These are phyloP conservation scores for Tachuris rubrigastra DNA, from an alignment of 2,113 vertebrate genomes.

Conservation along the genomic window DNA sequence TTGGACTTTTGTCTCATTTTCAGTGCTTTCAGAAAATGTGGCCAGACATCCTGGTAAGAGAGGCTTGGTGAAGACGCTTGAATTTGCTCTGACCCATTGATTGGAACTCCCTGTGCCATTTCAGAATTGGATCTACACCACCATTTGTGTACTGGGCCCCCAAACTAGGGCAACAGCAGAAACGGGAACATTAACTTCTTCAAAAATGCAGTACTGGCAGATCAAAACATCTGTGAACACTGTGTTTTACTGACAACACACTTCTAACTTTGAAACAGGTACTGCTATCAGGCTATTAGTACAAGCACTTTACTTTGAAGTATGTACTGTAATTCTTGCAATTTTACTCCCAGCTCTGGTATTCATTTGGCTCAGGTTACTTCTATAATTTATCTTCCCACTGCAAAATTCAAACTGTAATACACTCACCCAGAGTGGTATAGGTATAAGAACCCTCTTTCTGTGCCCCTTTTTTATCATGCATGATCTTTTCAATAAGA, in stretches of 20 bases:
- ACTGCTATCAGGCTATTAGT: constrained; percentile 33
- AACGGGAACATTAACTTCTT: background rate
- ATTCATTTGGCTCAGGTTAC: constrained; percentile 14
- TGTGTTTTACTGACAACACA: constrained; percentile 29
- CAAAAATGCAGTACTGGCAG: constrained; percentile 8
- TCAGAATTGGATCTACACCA: background rate
- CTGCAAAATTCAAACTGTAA: constrained; percentile 3
- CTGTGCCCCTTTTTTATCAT: background rate
- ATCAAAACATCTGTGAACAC: constrained; percentile 41
- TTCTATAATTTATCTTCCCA: constrained; percentile 25
- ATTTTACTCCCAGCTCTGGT: constrained; percentile 20
- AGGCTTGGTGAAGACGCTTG: background rate
- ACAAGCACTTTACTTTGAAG: constrained; percentile 50
- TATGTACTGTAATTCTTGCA: constrained; percentile 2
- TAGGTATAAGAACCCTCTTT: background rate
- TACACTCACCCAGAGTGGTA: background rate
- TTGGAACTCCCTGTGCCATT: background rate
- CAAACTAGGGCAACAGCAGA: background rate
- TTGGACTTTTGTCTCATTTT: background rate
- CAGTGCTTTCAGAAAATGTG: background rate
- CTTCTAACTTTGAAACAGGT: constrained; percentile 14
- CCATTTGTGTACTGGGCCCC: background rate
- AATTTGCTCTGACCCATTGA: background rate
- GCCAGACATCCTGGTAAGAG: background rate
- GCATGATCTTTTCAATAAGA: background rate